These are phyloP conservation scores for Callipepla squamata DNA, from an alignment of 2,113 vertebrate species.

Conservation along the genomic window DNA sequence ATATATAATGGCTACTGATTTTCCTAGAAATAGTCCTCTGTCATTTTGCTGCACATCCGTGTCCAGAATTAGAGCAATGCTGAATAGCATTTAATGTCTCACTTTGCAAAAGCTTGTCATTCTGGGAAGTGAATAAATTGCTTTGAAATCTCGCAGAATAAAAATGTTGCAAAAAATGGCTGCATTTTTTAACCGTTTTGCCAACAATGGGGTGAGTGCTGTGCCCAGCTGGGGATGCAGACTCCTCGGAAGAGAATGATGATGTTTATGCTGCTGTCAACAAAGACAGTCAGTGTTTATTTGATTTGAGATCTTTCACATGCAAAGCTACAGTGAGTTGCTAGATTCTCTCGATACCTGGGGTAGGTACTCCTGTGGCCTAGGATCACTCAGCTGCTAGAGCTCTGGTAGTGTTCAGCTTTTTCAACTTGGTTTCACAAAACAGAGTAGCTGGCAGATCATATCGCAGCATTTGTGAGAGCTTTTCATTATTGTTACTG, in stretches of 20 bases:
- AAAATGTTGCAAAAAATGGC: neutral
- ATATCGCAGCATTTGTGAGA: neutral
- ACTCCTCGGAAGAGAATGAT: neutral
- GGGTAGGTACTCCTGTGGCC: neutral
- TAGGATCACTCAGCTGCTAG: neutral
- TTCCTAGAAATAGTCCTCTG: neutral
- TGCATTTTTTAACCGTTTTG: neutral
- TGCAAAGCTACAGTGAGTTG: neutral
- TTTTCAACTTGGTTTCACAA: neutral
- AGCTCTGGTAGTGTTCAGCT: fast-evolving
- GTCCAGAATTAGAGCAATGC: neutral
- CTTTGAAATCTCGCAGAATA: neutral
- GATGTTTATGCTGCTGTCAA: neutral
- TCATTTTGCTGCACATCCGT: neutral
- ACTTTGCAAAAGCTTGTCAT: neutral
- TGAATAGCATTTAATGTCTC: neutral
- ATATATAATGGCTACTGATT: neutral
- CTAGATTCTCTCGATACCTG: neutral
- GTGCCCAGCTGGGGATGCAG: neutral
- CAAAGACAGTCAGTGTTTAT: neutral
- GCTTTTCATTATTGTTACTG: neutral
- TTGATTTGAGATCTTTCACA: neutral
- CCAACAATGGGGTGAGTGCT: neutral
- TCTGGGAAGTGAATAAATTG: neutral
- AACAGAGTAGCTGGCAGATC: neutral